Evolutionary conservation across 2,113 vertebrate species (phyloP).

Genomic region (Pantherophis guttatus): DNA sequence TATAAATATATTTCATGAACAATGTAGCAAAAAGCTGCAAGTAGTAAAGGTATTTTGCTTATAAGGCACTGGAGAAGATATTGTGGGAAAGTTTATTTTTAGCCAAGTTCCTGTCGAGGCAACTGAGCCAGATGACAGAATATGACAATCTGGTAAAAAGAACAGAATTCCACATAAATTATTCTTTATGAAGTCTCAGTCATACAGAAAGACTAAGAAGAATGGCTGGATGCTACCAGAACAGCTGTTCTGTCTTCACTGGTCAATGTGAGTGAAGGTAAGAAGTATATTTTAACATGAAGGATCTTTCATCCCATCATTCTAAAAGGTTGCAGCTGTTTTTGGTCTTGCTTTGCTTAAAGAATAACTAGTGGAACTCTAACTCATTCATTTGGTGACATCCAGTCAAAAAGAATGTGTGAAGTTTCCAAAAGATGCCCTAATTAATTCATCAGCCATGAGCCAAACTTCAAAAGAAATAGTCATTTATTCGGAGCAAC

Average conservation of each 20-base stretch:
- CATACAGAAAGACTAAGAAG: background rate
- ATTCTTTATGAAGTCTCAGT: background rate
- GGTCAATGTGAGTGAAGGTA: background rate
- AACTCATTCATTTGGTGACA: background rate
- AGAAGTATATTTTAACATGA: background rate
- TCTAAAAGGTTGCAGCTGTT: background rate
- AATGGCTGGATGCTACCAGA: background rate
- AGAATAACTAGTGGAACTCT: background rate
- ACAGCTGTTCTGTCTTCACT: background rate
- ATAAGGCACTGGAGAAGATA: background rate
- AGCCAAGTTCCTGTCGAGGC: background rate
- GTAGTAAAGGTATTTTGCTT: background rate
- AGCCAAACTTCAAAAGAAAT: no score
- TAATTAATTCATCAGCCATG: no score
- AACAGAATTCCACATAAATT: background rate
- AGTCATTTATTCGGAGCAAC: no score
- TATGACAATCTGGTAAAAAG: background rate
- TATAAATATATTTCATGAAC: background rate
- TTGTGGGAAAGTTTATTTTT: slow-evolving; percentile 9
- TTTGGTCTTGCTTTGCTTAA: background rate
- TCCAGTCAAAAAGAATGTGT: background rate
- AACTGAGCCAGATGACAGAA: background rate
- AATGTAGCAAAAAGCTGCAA: background rate
- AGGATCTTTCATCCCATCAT: background rate
- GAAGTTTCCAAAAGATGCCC: no score